Evolutionary conservation across 2,113 vertebrate species (phyloP).

Genomic region (Siphamia tubifer): DNA sequence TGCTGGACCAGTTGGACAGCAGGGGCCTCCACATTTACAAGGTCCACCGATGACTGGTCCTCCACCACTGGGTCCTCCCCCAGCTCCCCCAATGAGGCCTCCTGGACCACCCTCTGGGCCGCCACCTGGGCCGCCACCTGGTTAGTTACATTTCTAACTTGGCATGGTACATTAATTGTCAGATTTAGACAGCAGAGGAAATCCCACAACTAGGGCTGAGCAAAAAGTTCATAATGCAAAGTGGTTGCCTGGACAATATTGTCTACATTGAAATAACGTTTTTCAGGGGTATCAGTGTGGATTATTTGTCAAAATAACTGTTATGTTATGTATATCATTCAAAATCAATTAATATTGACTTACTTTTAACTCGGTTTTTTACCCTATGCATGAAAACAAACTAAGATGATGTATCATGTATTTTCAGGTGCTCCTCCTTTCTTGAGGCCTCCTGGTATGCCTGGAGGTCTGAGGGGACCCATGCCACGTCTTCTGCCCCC

Average conservation of each 20-base stretch:
- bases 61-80: conserved; percentile 92
- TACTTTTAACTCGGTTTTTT: too few relatives aligned
- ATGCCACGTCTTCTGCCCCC: conserved; percentile 94
- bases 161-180: background rate
- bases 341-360: too few relatives aligned
- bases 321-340: too few relatives aligned
- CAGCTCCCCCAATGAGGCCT: conserved; percentile 90
- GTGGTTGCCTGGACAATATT: too few relatives aligned
- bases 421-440: conserved; percentile 92
- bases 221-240: too few relatives aligned
- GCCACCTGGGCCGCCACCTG: conserved; percentile 97
- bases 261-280: too few relatives aligned
- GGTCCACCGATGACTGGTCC: conserved; percentile 93
- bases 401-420: background rate
- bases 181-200: background rate
- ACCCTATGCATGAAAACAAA: too few relatives aligned
- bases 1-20: conserved; percentile 67
- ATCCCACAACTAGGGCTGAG: background rate
- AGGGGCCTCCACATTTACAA: conserved; percentile 85
- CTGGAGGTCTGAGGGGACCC: conserved; percentile 89
- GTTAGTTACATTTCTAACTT: conserved; percentile 63
- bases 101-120: conserved; percentile 94
- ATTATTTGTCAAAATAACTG: too few relatives aligned
- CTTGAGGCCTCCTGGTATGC: conserved; percentile 92
- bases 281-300: too few relatives aligned